phyloP scores from a whole-genome alignment of 2,797 vertebrate genomes.

The Thamnophis elegans region DNA sequence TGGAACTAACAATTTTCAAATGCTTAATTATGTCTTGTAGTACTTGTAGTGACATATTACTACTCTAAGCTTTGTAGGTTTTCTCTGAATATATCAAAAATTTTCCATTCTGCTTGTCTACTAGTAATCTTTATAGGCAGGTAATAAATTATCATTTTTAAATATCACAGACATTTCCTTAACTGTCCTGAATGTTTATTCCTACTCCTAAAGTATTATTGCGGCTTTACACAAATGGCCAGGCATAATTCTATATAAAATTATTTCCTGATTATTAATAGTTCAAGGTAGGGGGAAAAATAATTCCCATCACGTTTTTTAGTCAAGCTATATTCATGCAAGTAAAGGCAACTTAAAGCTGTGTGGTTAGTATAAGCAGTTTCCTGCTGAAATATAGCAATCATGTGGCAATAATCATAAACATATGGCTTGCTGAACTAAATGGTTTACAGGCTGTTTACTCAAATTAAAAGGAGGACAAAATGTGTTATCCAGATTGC shows the following conservation, averaged over 20 bases:
- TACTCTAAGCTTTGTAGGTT: background rate
- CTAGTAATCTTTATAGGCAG: background rate
- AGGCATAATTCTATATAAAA: background rate
- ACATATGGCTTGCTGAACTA: background rate
- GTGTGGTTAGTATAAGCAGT: background rate
- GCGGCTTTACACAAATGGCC: background rate
- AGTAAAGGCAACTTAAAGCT: background rate
- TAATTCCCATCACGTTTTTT: background rate
- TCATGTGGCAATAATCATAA: background rate
- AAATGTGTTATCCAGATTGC: background rate
- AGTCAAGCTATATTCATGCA: background rate
- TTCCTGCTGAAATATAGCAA: background rate
- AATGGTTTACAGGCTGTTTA: background rate
- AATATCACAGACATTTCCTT: background rate
- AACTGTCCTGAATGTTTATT: background rate
- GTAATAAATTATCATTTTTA: background rate
- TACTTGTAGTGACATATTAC: constrained; percentile 8
- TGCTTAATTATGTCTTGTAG: background rate
- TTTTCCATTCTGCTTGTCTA: background rate
- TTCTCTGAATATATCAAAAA: constrained; percentile 7
- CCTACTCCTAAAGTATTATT: background rate
- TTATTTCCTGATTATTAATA: background rate
- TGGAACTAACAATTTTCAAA: constrained; percentile 38
- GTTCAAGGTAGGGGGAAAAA: background rate
- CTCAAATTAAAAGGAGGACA: background rate